These are phyloP conservation scores for Saccopteryx leptura DNA, from an alignment of 2,113 vertebrate genomes.

Conservation along the genomic window DNA sequence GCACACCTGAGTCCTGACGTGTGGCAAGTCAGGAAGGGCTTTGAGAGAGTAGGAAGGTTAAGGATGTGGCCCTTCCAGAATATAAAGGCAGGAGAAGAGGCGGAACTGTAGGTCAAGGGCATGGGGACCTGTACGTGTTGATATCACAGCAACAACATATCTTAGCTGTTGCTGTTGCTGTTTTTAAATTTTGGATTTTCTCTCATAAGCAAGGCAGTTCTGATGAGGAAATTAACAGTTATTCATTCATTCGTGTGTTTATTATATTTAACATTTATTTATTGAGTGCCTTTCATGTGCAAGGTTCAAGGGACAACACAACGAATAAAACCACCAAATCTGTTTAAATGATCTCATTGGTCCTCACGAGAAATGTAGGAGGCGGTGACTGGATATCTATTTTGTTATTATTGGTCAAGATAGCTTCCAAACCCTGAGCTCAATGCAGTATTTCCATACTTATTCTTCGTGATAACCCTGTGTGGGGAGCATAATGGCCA, in stretches of 20 bases:
- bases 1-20: too few relatives aligned
- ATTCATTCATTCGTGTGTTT: background rate
- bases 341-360: background rate
- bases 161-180: background rate
- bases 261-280: background rate
- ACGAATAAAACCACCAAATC: background rate
- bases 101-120: background rate
- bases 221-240: background rate
- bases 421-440: background rate
- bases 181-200: background rate
- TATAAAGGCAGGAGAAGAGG: background rate
- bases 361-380: background rate
- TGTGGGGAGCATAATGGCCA: background rate
- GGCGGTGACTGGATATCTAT: background rate
- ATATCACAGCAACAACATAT: background rate
- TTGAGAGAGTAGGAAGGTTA: background rate
- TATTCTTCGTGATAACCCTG: background rate
- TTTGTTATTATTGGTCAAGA: background rate
- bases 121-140: background rate
- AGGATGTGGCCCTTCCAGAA: background rate
- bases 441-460: background rate
- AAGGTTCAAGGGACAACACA: background rate
- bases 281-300: background rate
- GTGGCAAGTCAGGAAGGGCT: background rate
- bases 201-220: background rate